These are phyloP conservation scores for Platycheirus albimanus DNA, from an alignment of 2,888 invertebrate species.

Conservation along the genomic window DNA sequence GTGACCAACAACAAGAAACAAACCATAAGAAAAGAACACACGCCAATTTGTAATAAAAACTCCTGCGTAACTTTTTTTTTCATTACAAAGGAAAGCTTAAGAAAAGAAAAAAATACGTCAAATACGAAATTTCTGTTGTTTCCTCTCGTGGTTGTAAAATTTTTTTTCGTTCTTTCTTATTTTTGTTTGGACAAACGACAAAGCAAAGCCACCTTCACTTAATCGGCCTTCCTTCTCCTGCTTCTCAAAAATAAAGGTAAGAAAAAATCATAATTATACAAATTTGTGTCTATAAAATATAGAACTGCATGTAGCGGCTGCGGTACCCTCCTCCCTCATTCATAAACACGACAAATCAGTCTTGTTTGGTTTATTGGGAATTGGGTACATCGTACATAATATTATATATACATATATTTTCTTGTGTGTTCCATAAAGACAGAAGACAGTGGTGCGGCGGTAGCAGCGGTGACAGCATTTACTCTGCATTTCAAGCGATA, in stretches of 20 bases:
- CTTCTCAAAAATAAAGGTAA: slow-evolving; percentile 34
- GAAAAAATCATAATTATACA: slow-evolving; percentile 14
- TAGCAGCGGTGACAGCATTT: slow-evolving; percentile 42
- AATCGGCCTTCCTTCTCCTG: no score
- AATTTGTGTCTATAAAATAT: slow-evolving; percentile 11
- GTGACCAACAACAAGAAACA: slow-evolving; percentile 27
- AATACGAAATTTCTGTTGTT: slow-evolving; percentile 9
- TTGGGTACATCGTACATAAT: no score
- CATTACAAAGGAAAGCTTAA: slow-evolving; percentile 25
- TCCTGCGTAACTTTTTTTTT: slow-evolving; percentile 15
- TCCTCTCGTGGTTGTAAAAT: not conserved
- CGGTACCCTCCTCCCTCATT: slow-evolving; percentile 27
- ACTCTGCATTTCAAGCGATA: slow-evolving; percentile 68
- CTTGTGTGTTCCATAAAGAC: slow-evolving; percentile 47
- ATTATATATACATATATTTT: slow-evolving; percentile 27
- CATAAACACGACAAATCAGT: slow-evolving; percentile 11
- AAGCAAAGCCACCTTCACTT: not conserved
- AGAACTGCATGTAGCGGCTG: slow-evolving; percentile 8
- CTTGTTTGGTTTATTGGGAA: slow-evolving; percentile 33
- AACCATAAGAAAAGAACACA: slow-evolving; percentile 43
- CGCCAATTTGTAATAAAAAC: slow-evolving; percentile 48
- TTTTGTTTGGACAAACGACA: slow-evolving; percentile 7
- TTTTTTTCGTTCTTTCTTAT: slow-evolving; percentile 4
- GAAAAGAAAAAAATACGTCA: slow-evolving; percentile 3
- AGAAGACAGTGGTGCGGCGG: slow-evolving; percentile 44